Evolutionary conservation across 2,888 invertebrate genomes (phyloP).

Genomic region (Sphinx pinastri): DNA sequence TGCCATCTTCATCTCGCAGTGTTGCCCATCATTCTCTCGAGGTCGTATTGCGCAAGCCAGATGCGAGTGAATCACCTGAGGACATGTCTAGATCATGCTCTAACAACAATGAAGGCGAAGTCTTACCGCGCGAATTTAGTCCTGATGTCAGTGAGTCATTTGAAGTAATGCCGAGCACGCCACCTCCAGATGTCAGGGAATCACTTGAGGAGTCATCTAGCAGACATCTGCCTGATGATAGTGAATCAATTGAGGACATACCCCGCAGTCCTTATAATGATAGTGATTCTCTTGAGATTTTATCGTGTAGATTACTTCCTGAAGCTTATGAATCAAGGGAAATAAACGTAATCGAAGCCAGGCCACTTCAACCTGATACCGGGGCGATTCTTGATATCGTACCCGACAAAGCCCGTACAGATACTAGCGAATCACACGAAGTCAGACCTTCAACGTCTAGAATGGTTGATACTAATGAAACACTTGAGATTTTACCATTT

Average conservation of each 20-base stretch:
- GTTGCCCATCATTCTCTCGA: not conserved
- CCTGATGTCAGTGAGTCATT: not conserved
- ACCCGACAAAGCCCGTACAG: not conserved
- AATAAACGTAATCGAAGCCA: not conserved
- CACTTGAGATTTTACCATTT: not conserved
- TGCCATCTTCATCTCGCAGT: not conserved
- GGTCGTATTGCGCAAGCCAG: not conserved
- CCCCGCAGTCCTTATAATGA: conserved; percentile 3
- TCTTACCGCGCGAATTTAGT: not conserved
- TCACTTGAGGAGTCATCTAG: not conserved
- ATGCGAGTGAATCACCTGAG: not conserved
- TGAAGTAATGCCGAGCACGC: not conserved
- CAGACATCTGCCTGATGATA: not conserved
- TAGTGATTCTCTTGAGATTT: not conserved
- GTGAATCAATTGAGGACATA: conserved; percentile 5
- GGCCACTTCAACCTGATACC: not conserved
- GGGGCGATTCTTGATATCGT: not conserved
- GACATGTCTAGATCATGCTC: not conserved
- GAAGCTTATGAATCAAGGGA: not conserved
- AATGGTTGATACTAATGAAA: not conserved
- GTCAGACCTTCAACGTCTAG: not conserved
- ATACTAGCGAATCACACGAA: not conserved
- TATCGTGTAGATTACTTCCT: not conserved
- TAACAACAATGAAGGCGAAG: not conserved
- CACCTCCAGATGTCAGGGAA: not conserved